Base-by-base conservation (phyloP, 2,888 invertebrate species). In the Subacronicta megacephala region DNA sequence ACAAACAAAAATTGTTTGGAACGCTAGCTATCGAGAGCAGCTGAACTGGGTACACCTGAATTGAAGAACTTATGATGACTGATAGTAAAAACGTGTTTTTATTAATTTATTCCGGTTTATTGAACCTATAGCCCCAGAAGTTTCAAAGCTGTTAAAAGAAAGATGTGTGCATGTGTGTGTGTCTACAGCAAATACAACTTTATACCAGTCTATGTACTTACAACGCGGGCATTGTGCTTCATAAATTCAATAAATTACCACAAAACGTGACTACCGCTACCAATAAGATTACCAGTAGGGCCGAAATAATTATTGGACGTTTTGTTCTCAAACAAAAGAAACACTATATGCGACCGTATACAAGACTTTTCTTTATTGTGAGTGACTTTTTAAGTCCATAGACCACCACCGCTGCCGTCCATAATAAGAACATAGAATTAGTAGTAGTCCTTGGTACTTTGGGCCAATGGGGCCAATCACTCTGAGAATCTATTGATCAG, bases 261-360 rank as follows among this genome's bases (percentile, higher is more conserved):
- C 16, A n/a, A 16, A 20, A 54, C 56, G 43, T 55, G 64, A 63
- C 40, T 63, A 64, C 36, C 13, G 15, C 23, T 41, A 17, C 33
- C 12, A 43, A 38, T 33, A 54, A 20, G 15, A 62, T 52, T 63
- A 33, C 17, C 52, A 20, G 13, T 26, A 40, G 55, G 63, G 54
- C 47, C 64, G 20, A 20, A 36, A 54, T 33, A 54, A 13, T 46
- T 55, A 70, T 44, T 70, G 57, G 47, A 36, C 42, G 23, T 62
- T 43, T 42, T 43, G 31, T 12, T 13, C 10, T 17, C 3, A 15
- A 16, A 17, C 35, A 46, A 61, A 62, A 26, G 40, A 15, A 7
- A 10, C 35, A 35, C n/a, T 31, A 17, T 1, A 6, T 15, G 13
- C 17, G 10, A 10, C 10, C 13, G 13, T 16, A 35, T 20, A 26